Evolutionary conservation across 2,797 vertebrate genomes (phyloP), one percentile per base, ranked within the genome.

Genomic region (Percopsis omiscomaycus): DNA sequence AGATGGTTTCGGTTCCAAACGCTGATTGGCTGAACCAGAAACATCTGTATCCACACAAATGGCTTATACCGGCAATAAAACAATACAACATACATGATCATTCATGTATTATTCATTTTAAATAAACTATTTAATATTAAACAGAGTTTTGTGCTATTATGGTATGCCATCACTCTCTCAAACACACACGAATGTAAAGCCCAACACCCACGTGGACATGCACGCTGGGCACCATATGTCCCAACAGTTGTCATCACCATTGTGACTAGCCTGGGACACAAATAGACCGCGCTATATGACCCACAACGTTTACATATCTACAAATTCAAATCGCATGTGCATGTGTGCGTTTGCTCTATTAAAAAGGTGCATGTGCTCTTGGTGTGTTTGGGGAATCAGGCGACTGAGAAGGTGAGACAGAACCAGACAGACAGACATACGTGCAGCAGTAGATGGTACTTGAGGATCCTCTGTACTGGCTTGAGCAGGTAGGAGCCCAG

Each of bases 401-500:
- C 70, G 11, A 0, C 3, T 16, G 59, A 61, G 11, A 64, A 49
- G 53, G 51, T 22, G 16, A 29, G 50, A 45, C 32, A 29, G 56
- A 42, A 8, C 6, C 16, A 59, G 22, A 12, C 44, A 64, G 32
- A 27, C 51, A 69, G 59, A 92, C 96, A 74, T 90, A 98, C 96
- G 0, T 97, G 96, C 76, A 99, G 84, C 80, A 99, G 94, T 45
- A 99, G 94, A 83, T 99, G 97, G 87, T 99, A 99, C 89, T 99
- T 99, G 77, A 99, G 94, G 89, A 99, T 98, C 86, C 97, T 93
- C 86, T 98, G 97, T 75, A 98, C 97, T 61, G 97, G 97, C 89
- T 99, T 99, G 88, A 99, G 89, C 84, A 99, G 96, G 86, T 98
- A 99, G 78, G 97, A 98, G 80, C 97, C 96, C 75, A 99, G 87